Percentiles rank a stretch among this genome's conserved stretches.
These are phyloP conservation scores for Clupea harengus DNA, from an alignment of 2,113 vertebrate genomes.

Conservation along the genomic window DNA sequence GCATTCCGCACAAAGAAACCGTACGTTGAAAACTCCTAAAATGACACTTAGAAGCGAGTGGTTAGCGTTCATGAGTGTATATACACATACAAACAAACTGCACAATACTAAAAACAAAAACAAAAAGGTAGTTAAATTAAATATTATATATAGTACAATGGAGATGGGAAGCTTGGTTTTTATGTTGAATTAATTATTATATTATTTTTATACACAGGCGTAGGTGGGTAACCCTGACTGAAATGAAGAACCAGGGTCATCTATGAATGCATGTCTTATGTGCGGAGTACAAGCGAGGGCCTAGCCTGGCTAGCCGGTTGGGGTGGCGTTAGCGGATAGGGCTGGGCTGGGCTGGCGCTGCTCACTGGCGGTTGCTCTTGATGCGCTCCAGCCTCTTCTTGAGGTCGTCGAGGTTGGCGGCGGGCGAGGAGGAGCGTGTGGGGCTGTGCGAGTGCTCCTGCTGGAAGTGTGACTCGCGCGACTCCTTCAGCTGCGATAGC, in stretches of 20 bases:
- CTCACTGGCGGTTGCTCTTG: slow-evolving; percentile 95
- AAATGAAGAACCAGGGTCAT: slow-evolving; percentile 32
- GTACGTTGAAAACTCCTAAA: slow-evolving; percentile 72
- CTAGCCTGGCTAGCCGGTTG: neutral
- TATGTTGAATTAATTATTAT: slow-evolving; percentile 46
- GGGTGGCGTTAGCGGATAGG: neutral
- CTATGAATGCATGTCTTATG: slow-evolving; percentile 2
- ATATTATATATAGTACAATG: slow-evolving; percentile 64
- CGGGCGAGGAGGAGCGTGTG: slow-evolving; percentile 76
- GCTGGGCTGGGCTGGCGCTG: neutral
- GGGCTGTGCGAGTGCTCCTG: slow-evolving; percentile 83
- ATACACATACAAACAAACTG: slow-evolving; percentile 77
- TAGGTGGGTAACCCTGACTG: slow-evolving; percentile 48
- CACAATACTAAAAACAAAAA: slow-evolving; percentile 65
- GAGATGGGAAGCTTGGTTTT: slow-evolving; percentile 46
- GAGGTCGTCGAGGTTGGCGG: slow-evolving; percentile 96
- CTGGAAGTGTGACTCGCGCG: slow-evolving; percentile 85
- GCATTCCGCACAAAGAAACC: slow-evolving; percentile 81
- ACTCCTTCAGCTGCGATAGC: slow-evolving; percentile 95
- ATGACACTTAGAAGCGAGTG: slow-evolving; percentile 65
- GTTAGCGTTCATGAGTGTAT: slow-evolving; percentile 75
- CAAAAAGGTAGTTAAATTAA: neutral
- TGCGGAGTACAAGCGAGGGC: slow-evolving; percentile 13
- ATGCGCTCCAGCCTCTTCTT: slow-evolving; percentile 98
- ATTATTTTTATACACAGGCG: slow-evolving; percentile 60